These are phyloP conservation scores for Linyphia triangularis DNA, from an alignment of 2,888 invertebrate genomes.

Conservation along the genomic window DNA sequence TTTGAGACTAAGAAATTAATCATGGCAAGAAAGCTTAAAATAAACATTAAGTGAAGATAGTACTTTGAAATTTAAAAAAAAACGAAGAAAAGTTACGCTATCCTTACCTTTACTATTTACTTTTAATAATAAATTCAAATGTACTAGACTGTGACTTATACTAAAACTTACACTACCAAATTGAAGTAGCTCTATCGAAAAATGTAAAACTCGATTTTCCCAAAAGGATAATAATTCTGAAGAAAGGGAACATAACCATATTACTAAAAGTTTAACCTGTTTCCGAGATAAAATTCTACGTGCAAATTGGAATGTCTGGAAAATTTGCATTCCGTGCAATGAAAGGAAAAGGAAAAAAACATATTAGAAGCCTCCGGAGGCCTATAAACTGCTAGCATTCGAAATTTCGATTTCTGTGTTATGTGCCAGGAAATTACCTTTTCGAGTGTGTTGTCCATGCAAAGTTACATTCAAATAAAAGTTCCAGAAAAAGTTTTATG, in stretches of 20 bases:
- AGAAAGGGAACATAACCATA: background rate
- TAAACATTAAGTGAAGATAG: too few species aligned
- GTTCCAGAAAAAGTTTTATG: too few species aligned
- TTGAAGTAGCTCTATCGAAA: too few species aligned
- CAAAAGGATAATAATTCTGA: background rate
- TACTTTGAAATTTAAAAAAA: too few species aligned
- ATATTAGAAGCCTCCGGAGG: background rate
- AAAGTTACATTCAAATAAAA: background rate
- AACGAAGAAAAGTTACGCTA: too few species aligned
- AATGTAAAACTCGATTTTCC: too few species aligned
- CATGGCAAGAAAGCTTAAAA: too few species aligned
- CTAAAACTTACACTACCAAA: too few species aligned
- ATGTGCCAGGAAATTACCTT: background rate
- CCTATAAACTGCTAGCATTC: background rate
- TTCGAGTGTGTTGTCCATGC: background rate
- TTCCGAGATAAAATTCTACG: background rate
- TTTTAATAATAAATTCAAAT: too few species aligned
- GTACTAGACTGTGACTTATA: too few species aligned
- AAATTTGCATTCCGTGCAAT: background rate
- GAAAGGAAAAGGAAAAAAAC: background rate
- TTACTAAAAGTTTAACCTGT: background rate
- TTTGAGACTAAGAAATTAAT: too few species aligned
- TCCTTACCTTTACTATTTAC: too few species aligned
- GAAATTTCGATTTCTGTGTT: background rate
- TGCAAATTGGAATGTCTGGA: background rate